A percentile compares a stretch with the other conserved stretches of the same genome.
Conservation (phyloP, 1,140 invertebrate species). For the Pantala flavescens region DNA sequence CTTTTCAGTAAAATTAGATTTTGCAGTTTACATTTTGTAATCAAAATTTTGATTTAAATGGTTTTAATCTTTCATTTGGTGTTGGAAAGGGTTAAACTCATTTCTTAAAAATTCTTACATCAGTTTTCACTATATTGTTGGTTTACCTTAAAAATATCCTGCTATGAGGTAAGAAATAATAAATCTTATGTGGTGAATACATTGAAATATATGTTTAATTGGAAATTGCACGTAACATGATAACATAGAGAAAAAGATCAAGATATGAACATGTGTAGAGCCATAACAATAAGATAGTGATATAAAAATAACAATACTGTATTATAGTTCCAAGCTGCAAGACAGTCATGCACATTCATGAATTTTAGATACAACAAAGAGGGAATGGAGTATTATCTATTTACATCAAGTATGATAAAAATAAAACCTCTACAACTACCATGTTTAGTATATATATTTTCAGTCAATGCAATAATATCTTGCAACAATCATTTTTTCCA, state of each 20-base stretch:
- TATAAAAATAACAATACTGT: conserved; percentile 6
- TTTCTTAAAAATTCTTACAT: too few species aligned
- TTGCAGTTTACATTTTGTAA: too few species aligned
- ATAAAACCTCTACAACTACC: not conserved
- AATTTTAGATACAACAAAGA: not conserved
- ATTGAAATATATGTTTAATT: too few species aligned
- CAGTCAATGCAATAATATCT: not conserved
- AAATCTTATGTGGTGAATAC: too few species aligned
- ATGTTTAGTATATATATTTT: not conserved
- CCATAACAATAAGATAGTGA: not conserved
- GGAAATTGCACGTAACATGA: not conserved
- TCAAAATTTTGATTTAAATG: too few species aligned
- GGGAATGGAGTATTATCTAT: not conserved
- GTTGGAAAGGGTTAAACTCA: too few species aligned
- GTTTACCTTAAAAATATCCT: too few species aligned
- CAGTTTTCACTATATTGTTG: too few species aligned
- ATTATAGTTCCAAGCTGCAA: not conserved
- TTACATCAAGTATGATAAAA: not conserved
- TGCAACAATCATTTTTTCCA: not conserved
- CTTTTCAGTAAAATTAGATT: too few species aligned
- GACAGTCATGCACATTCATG: not conserved
- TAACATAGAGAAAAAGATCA: not conserved
- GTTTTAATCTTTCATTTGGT: too few species aligned
- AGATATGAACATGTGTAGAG: conserved; percentile 2
- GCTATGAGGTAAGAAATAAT: too few species aligned